phyloP scores from a whole-genome alignment of 2,888 invertebrate genomes.

The Hoplodrina ambigua region DNA sequence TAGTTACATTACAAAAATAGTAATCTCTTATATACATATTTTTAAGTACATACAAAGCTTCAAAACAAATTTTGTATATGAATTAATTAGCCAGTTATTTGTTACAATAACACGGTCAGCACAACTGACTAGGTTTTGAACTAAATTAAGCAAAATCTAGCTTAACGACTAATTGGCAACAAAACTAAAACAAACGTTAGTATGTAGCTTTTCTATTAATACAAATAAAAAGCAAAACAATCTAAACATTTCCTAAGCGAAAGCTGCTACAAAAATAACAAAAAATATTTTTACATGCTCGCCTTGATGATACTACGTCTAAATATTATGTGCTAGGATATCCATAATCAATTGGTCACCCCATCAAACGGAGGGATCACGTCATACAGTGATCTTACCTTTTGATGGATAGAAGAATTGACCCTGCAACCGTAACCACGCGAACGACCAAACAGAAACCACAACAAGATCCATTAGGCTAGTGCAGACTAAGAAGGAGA shows the following conservation, averaged over 20 bases:
- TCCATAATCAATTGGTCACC: constrained; percentile 85
- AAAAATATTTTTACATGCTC: constrained; percentile 36
- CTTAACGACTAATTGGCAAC: constrained; percentile 47
- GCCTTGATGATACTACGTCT: constrained; percentile 36
- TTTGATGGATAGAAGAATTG: constrained; percentile 87
- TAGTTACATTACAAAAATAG: constrained; percentile 69
- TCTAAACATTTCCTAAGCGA: constrained; percentile 9
- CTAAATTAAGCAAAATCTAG: constrained; percentile 28
- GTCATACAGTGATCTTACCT: constrained; percentile 55
- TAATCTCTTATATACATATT: constrained; percentile 47
- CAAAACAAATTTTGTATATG: constrained; percentile 30
- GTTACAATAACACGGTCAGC: constrained; percentile 1
- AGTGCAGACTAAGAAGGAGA: neutral
- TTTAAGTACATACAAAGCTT: constrained; percentile 66
- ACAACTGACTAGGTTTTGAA: constrained; percentile 40
- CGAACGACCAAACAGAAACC: constrained; percentile 83
- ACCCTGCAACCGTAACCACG: constrained; percentile 85
- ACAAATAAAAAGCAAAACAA: no score
- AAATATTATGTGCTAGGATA: constrained; percentile 85
- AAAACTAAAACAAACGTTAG: constrained; percentile 42
- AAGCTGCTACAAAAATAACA: constrained; percentile 35
- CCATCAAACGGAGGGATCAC: constrained; percentile 79
- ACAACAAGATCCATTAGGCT: constrained; percentile 66
- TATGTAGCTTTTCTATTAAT: constrained; percentile 13
- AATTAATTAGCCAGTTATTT: constrained; percentile 34